Evolutionary conservation across 2,113 vertebrate genomes (phyloP).

Genomic region (Bucco capensis): DNA sequence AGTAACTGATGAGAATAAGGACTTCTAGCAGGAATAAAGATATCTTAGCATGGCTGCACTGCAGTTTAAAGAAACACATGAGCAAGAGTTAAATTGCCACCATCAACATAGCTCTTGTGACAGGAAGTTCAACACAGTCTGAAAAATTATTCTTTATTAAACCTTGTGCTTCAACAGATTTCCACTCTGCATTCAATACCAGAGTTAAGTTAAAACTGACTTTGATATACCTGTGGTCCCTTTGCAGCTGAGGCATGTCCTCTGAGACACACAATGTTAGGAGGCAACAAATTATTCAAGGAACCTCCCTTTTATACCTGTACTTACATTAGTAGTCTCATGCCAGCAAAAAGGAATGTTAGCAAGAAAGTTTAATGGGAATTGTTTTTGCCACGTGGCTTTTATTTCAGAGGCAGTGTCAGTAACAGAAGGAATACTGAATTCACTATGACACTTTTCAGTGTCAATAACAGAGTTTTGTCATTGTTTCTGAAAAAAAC

Average conservation of each 20-base stretch:
- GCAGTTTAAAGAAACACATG: neutral
- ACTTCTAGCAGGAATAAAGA: neutral
- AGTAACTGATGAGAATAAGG: neutral
- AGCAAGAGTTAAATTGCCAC: neutral
- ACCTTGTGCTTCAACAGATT: neutral
- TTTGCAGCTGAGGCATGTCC: neutral
- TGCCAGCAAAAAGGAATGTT: neutral
- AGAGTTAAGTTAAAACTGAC: neutral
- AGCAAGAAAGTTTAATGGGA: neutral
- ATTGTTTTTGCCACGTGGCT: neutral
- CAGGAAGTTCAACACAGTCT: neutral
- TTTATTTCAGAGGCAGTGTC: neutral
- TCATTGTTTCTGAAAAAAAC: fast-evolving
- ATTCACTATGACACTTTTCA: fast-evolving
- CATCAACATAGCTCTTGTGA: neutral
- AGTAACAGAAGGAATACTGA: neutral
- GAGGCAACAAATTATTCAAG: neutral
- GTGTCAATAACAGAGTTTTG: neutral
- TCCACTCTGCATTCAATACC: neutral
- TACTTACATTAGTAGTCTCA: neutral
- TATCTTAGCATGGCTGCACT: fast-evolving
- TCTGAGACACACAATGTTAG: neutral
- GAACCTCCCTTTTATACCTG: neutral
- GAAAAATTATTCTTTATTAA: neutral
- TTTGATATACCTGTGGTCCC: neutral